Base-by-base conservation (phyloP, 2,113 vertebrate genomes). In the Caranx ignobilis region DNA sequence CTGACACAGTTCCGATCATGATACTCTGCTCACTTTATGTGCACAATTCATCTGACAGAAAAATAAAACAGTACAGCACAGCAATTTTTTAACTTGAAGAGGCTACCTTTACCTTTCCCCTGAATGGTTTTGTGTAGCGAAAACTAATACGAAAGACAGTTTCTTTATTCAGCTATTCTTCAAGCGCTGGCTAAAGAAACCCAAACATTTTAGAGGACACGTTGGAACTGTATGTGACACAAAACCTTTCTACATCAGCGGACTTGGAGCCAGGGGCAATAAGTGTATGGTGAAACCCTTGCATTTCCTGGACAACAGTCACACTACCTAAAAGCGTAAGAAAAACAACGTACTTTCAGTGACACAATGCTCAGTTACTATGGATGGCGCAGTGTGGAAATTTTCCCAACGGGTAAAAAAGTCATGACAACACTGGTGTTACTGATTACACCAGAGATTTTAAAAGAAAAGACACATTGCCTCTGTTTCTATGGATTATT, bases 1-100 rank as follows among this genome's bases (percentile, higher is more conserved):
- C 71, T 83, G 79, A 87, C 75, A 88, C 77, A 76, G n/a, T 83
- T 81, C 71, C 72, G 70, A 75, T 78, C 76, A 71, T 32, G 57
- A 77, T 62, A 74, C 59, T 77, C 35, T 66, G 50, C 52, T 64
- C 43, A 56, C 52, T 75, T 68, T 71, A 72, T 26, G 35, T 31
- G 16, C 19, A 81, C 34, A 61, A 69, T 43, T 84, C 10, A 54
- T 50, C 26, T 2, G 6, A 77, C 12, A 34, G 6, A 76, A 71
- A n/a, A 68, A 12, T 43, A 0, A 48, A 52, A 45, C 43, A 2
- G 16, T 54, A 59, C 11, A 66, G 21, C 19, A 34, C 26, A 54
- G 39, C 60, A 45, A 15, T 16, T 54, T 45, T 56, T n/a, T 32
- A 15, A 16, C 15, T 16, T 56, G 6, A 55, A 18, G 10, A 60